Base-by-base conservation (phyloP, 2,113 vertebrate genomes). In the Ictalurus punctatus region DNA sequence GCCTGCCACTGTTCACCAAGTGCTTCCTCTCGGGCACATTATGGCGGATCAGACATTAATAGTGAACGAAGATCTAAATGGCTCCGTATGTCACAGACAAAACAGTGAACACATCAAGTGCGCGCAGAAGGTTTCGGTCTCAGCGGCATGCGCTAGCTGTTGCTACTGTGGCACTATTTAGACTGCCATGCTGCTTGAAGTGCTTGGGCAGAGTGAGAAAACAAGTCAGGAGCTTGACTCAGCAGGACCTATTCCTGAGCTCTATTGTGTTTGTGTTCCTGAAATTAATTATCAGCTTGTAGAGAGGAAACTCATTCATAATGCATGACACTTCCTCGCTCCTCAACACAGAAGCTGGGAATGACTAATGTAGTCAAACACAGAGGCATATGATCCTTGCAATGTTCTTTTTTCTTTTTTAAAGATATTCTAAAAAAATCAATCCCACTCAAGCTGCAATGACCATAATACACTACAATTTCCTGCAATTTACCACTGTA, bases 221-320 rank as follows among this genome's bases (percentile, higher is more conserved):
- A 87, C 91, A 89, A 89, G 84, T 88, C 89, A 92, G 86, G 89
- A 93, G 88, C 91, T 87, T 80, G 67, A 90, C 91, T 91, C 92
- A 91, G 92, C 89, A 91, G 58, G 88, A 90, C 91, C 34, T 86
- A 92, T 90, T 90, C 86, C 90, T 86, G 90, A 83, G 40, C 63
- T 30, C 89, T 88, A 63, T 87, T 71, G 78, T 89, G 85, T 73
- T 84, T 82, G 48, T 86, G 88, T 86, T 78, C 89, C 56, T 86
- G 84, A 87, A 91, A 89, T 89, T 80, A 91, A 88, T 83, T 85
- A 92, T 81, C 90, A 89, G 73, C 37, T 81, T 85, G 69, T 56
- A 40, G 44, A 71, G 84, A 83, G 86, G 81, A 87, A 89, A 82
- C 81, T 79, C 86, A 89, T 93, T 92, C 74, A 93, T 89, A 90